Evolutionary conservation across 2,113 vertebrate genomes (phyloP).

Genomic region (Festucalex cinctus): DNA sequence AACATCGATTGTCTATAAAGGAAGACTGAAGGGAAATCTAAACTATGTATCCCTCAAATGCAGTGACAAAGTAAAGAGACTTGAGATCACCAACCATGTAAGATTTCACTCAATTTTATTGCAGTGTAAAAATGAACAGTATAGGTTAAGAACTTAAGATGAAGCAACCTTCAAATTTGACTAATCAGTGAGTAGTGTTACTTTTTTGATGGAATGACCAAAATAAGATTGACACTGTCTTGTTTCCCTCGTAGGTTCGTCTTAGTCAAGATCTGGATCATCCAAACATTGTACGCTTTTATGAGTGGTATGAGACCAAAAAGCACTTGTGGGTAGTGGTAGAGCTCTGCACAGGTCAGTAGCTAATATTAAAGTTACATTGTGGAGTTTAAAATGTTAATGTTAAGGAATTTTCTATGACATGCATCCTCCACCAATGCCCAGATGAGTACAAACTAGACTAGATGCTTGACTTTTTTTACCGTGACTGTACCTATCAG

Average conservation of each 20-base stretch:
- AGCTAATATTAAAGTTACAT: neutral
- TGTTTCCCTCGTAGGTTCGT: slow-evolving; percentile 74
- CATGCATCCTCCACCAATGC: too few species aligned
- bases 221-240: neutral
- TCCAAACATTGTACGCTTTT: slow-evolving; percentile 84
- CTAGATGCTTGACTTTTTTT: too few species aligned
- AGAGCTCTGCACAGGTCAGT: slow-evolving; percentile 89
- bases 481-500: too few species aligned
- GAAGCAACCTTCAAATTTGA: neutral
- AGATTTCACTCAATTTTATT: slow-evolving; percentile 39
- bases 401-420: too few species aligned
- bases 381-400: too few species aligned
- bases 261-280: slow-evolving; percentile 81
- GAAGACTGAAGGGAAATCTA: slow-evolving; percentile 81
- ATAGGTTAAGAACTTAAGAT: neutral
- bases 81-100: slow-evolving; percentile 77
- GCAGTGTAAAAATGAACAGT: neutral
- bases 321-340: slow-evolving; percentile 88
- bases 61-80: slow-evolving; percentile 51
- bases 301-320: slow-evolving; percentile 94
- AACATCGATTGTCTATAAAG: slow-evolving; percentile 87
- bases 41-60: slow-evolving; percentile 69
- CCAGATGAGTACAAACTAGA: too few species aligned
- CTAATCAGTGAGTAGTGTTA: neutral
- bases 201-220: neutral